phyloP scores from a whole-genome alignment of 2,797 vertebrate species.

The Pipistrellus kuhlii region DNA sequence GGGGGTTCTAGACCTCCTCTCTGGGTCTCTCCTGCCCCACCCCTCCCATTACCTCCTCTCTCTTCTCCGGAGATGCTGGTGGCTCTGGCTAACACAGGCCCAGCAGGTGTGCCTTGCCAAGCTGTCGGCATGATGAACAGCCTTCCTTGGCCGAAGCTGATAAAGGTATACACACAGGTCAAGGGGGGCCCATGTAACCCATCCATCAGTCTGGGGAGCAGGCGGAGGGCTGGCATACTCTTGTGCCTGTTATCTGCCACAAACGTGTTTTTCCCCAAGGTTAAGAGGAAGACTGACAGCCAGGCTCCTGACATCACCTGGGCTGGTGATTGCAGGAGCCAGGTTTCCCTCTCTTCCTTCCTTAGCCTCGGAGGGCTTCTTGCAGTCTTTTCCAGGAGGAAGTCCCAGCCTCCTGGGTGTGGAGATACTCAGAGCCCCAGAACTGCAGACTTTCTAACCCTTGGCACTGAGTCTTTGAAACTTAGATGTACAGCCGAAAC shows the following conservation, averaged over 20 bases:
- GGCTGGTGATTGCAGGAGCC: slow-evolving; percentile 15
- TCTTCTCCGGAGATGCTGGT: slow-evolving; percentile 34
- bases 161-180: slow-evolving; percentile 89
- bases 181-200: slow-evolving; percentile 86
- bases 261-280: slow-evolving; percentile 87
- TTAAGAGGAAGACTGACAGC: slow-evolving; percentile 88
- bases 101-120: slow-evolving; percentile 77
- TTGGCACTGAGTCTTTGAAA: background rate
- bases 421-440: background rate
- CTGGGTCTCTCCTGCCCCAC: background rate
- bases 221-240: slow-evolving; percentile 80
- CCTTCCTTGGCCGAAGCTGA: slow-evolving; percentile 86
- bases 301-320: slow-evolving; percentile 59
- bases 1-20: background rate
- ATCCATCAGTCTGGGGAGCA: slow-evolving; percentile 87
- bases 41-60: background rate
- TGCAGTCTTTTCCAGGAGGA: background rate
- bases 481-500: background rate
- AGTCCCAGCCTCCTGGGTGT: background rate
- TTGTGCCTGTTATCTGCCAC: slow-evolving; percentile 84
- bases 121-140: slow-evolving; percentile 88
- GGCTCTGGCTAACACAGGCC: slow-evolving; percentile 40
- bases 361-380: background rate
- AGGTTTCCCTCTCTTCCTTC: background rate
- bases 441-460: background rate